A percentile compares a stretch with the other conserved stretches of the same genome.
phyloP scores from a whole-genome alignment of 2,113 vertebrate genomes.

The Mobula hypostoma region DNA sequence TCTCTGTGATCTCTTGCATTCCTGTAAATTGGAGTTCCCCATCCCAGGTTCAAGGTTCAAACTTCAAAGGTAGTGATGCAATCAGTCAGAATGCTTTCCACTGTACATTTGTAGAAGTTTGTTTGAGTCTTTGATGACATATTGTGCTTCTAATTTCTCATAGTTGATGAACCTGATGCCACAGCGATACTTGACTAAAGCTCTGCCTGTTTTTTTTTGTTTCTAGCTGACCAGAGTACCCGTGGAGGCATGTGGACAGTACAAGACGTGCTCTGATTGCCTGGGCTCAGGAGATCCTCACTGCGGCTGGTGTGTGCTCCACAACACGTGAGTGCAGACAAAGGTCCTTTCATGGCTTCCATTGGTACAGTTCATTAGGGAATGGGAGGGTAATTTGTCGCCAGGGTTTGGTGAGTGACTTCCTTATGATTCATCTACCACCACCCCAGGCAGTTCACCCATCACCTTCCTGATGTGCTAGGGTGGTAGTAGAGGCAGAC shows the following conservation, averaged over 20 bases:
- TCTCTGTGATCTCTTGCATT: too few relatives aligned
- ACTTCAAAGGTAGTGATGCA: too few relatives aligned
- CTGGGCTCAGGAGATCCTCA: conserved; percentile 90
- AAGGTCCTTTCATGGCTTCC: neutral
- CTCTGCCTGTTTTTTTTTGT: conserved; percentile 39
- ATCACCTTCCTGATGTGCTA: too few relatives aligned
- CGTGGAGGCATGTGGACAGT: conserved; percentile 84
- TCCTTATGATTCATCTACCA: too few relatives aligned
- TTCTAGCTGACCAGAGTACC: conserved; percentile 83
- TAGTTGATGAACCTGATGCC: neutral
- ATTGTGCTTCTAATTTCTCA: neutral
- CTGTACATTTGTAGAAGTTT: too few relatives aligned
- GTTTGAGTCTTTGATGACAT: too few relatives aligned
- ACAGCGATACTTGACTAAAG: neutral
- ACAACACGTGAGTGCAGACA: conserved; percentile 78
- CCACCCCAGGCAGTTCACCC: too few relatives aligned
- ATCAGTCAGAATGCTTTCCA: too few relatives aligned
- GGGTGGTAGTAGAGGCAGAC: too few relatives aligned
- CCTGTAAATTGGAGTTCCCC: too few relatives aligned
- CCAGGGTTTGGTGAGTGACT: neutral
- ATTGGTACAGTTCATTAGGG: neutral
- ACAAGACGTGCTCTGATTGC: conserved; percentile 79
- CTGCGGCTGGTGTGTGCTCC: conserved; percentile 96
- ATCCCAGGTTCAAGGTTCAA: too few relatives aligned
- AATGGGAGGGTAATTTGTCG: neutral